phyloP scores from a whole-genome alignment of 2,797 vertebrate genomes.

The Hoplostethus atlanticus region DNA sequence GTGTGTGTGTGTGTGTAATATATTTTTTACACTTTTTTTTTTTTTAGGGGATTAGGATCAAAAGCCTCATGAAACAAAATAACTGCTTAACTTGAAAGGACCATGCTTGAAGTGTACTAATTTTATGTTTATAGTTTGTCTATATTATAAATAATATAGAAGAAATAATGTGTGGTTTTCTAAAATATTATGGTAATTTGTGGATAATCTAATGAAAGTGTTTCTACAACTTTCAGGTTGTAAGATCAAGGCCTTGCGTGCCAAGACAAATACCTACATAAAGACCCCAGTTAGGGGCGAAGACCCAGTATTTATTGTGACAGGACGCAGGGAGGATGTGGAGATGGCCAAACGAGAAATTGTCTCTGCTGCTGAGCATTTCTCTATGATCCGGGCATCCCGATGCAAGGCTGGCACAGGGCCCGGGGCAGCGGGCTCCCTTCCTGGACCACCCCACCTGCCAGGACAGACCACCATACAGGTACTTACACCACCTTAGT shows the following conservation, averaged over 20 bases:
- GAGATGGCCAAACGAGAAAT: slow-evolving; percentile 99
- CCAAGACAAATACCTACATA: slow-evolving; percentile 98
- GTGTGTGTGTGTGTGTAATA: not conserved
- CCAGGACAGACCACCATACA: slow-evolving; percentile 98
- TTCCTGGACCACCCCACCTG: slow-evolving; percentile 92
- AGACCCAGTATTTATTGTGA: slow-evolving; percentile 96
- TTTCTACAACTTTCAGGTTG: slow-evolving; percentile 84
- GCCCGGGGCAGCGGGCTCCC: slow-evolving; percentile 70
- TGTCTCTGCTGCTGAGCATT: slow-evolving; percentile 95
- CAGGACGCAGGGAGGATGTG: slow-evolving; percentile 95
- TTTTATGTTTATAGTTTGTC: no score
- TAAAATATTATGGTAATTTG: not conserved
- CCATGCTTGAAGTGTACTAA: no score
- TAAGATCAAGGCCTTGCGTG: slow-evolving; percentile 97
- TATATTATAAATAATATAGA: not conserved
- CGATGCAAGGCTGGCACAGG: slow-evolving; percentile 91
- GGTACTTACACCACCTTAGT: slow-evolving; percentile 71
- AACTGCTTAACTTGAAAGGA: no score
- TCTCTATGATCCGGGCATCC: slow-evolving; percentile 96
- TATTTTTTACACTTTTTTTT: no score
- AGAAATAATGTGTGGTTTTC: not conserved
- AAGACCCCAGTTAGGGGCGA: slow-evolving; percentile 97
- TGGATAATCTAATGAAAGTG: not conserved
- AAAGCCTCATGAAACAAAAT: no score
- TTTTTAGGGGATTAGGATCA: no score